Base-by-base conservation (phyloP, 2,797 vertebrate species). In the Oreonectes daqikongensis region DNA sequence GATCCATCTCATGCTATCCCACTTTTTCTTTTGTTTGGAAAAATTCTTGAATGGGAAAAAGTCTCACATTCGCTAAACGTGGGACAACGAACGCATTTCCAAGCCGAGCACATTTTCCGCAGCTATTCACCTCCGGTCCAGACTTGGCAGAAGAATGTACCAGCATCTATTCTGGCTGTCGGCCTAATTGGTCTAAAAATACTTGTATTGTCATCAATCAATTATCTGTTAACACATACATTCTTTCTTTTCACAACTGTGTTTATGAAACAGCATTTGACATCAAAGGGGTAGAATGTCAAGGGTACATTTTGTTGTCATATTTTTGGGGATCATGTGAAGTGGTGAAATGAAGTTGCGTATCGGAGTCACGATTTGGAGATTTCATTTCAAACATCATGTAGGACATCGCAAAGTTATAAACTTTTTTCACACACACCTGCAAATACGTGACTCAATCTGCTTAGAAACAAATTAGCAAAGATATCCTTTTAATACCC, bases 161-260 rank as follows among this genome's bases (percentile, higher is more conserved):
- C 69, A 38, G 72, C 60, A 32, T 81, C 59, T 66, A 77, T 65
- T 70, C 70, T 79, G 79, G 77, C 73, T 14, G 5, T 2, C 20
- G 48, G 55, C 79, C 79, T 80, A 83, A 78, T 78, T 65, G 44
- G 68, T 74, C 71, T 78, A 83, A 77, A 79, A 83, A 81, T 78
- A 79, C 44, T 66, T 48, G n/a, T 63, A 75, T 78, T 82, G 65
- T 69, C 60, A 48, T 68, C 46, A 28, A 84, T 78, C 61, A 81
- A 77, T 84, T 65, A 63, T 76, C 50, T 78, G 69, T 75, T 71
- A 60, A 75, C 40, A 77, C 61, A 77, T 48, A 61, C 70, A 79
- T 71, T 71, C 74, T 67, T 77, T 77, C 69, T 73, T 80, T 77
- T 80, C 69, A 80, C 57, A 44, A 66, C 42, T 69, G 40, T 78